phyloP scores from a whole-genome alignment of 2,888 invertebrate species.

The Odontocolon sp. region DNA sequence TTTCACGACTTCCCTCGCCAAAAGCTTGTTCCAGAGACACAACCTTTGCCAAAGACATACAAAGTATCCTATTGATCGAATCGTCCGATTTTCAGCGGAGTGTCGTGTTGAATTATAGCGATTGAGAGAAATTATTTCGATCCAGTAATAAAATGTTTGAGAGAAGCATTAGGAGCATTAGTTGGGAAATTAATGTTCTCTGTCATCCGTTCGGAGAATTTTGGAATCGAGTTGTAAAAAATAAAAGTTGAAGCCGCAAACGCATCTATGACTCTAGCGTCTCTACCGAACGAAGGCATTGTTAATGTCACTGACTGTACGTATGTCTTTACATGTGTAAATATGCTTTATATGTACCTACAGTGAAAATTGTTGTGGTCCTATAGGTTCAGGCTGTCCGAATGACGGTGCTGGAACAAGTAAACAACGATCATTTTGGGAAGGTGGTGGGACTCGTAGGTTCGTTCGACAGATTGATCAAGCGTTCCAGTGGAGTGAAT shows the following conservation, averaged over 20 bases:
- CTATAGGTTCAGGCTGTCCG: constrained; percentile 55
- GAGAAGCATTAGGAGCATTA: too few relatives aligned
- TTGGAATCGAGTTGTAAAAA: too few relatives aligned
- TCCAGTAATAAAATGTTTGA: too few relatives aligned
- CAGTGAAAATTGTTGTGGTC: too few relatives aligned
- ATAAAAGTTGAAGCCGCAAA: too few relatives aligned
- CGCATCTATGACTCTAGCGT: too few relatives aligned
- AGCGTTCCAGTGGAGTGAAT: constrained; percentile 53
- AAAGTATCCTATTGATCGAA: constrained; percentile 23
- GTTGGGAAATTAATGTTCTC: too few relatives aligned
- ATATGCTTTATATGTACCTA: constrained; percentile 19
- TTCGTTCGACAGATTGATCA: constrained; percentile 57
- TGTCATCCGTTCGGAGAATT: too few relatives aligned
- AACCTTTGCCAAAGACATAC: not conserved
- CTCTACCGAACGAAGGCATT: too few relatives aligned
- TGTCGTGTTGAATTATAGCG: not conserved
- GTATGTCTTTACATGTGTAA: constrained; percentile 14
- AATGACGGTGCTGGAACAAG: constrained; percentile 60
- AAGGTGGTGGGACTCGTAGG: constrained; percentile 54
- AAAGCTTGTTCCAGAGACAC: not conserved
- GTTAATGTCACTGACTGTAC: too few relatives aligned
- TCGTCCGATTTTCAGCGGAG: not conserved
- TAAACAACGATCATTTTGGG: constrained; percentile 49
- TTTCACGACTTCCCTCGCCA: not conserved
- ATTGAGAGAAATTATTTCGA: not conserved